Evolutionary conservation across 1,140 invertebrate genomes (phyloP), one percentile per base, ranked within the genome.

Genomic region (Paraescarpia echinospica): DNA sequence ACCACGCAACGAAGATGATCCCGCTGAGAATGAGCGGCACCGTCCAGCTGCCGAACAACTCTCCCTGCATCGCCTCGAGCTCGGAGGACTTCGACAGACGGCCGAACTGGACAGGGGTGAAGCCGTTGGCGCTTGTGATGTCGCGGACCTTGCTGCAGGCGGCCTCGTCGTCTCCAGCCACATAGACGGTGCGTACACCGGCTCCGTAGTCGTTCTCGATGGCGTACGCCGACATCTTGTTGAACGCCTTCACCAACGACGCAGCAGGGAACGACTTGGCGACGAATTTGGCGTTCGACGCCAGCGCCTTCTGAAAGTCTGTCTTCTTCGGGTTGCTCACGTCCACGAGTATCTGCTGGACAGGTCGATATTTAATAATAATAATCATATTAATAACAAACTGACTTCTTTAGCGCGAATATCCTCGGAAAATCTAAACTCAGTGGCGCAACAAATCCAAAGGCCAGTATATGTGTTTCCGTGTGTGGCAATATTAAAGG

Each of bases 171-270:
- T 95, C 93, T 18, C 94, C 93, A 22, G 95, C 95, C 5, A 96
- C 93, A 34, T 94, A 95, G 4, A 95, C 95, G 89, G 93, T 77
- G n/a, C 93, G 77, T 41, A 93, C 94, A 22, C 94, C 93, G 0
- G 93, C 92, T 1, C 92, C 92, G 35, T 92, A 92, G 51, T 94
- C 93, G 91, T 94, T 94, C 90, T 95, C 94, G 93, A 96, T 94
- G 33, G 94, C 93, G 93, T 95, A 95, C n/a, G 95, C 94, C 1
- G 95, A 95, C 35, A 95, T 94, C 34, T 95, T 94, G 93, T 96
- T 96, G 93, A 96, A 95, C 0, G 94, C 95, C 92, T 96, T 96
- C 14, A 96, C 95, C 2, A 92, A 14, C 2, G 8, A 33, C 14
- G 34, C 34, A 6, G 9, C n/a, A n/a, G 91, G 91, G 91, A 92